Percentiles rank a stretch among this genome's conserved stretches.
Conservation (phyloP, 2,113 vertebrate species). For the Laticauda colubrina region DNA sequence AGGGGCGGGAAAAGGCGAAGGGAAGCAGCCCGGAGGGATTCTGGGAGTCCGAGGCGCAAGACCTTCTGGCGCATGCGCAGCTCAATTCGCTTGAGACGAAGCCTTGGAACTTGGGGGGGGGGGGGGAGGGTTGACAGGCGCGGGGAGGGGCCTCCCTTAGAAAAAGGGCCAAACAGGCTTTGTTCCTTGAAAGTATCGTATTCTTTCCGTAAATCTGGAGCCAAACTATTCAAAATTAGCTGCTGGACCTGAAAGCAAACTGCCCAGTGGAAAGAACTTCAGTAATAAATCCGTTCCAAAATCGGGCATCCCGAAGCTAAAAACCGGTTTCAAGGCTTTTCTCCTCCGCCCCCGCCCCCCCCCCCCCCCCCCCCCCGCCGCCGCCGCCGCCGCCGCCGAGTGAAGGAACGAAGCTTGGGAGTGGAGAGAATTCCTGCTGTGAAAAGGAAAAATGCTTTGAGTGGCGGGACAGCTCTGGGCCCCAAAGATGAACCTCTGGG, state of each 20-base stretch:
- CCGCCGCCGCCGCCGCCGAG: too few species aligned
- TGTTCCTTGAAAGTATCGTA: not conserved
- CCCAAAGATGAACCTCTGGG: not conserved
- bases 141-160: not conserved
- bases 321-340: not conserved
- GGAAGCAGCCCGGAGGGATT: not conserved
- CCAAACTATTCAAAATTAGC: not conserved
- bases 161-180: not conserved
- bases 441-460: not conserved
- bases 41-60: not conserved
- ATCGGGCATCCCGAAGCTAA: not conserved
- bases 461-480: not conserved
- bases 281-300: not conserved
- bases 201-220: not conserved
- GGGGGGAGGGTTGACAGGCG: not conserved
- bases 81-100: not conserved
- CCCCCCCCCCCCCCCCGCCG: too few species aligned
- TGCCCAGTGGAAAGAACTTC: not conserved
- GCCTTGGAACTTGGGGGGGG: not conserved
- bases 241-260: not conserved
- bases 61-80: not conserved
- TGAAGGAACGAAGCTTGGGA: not conserved
- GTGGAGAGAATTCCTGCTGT: not conserved
- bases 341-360: too few species aligned
- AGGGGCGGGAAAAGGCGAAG: accelerated